These are phyloP conservation scores for Carpatolechia fugitivella DNA, from an alignment of 2,888 invertebrate genomes.

Conservation along the genomic window DNA sequence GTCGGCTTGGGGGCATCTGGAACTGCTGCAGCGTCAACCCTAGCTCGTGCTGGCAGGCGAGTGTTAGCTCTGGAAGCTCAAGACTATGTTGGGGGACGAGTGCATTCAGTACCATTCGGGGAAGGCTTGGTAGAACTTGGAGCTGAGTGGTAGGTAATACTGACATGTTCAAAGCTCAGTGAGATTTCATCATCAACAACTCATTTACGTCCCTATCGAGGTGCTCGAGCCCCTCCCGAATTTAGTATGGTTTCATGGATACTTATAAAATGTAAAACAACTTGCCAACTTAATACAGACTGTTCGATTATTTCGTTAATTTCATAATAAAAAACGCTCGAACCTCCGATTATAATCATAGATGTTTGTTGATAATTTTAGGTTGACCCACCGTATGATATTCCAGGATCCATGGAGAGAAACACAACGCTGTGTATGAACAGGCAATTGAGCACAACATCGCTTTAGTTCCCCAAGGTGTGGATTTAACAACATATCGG, in stretches of 20 bases:
- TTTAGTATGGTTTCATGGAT: too few species aligned
- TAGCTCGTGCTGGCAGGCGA: slow-evolving; percentile 45
- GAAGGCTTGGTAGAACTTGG: slow-evolving; percentile 61
- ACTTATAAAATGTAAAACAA: too few species aligned
- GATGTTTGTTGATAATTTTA: background rate
- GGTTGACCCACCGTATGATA: too few species aligned
- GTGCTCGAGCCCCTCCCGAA: background rate
- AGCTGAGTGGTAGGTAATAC: slow-evolving; percentile 57
- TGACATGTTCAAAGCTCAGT: background rate
- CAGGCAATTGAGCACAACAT: slow-evolving; percentile 30
- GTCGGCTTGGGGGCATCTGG: slow-evolving; percentile 59
- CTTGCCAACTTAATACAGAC: too few species aligned
- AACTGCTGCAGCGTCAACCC: slow-evolving; percentile 44
- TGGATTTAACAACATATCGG: slow-evolving; percentile 15
- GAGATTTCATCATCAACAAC: too few species aligned
- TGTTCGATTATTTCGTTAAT: background rate
- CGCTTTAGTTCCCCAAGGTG: slow-evolving; percentile 26
- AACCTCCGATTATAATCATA: too few species aligned
- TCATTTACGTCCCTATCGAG: too few species aligned
- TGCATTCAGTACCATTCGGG: slow-evolving; percentile 52
- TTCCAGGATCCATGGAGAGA: slow-evolving; percentile 40
- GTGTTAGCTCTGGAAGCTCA: slow-evolving; percentile 60
- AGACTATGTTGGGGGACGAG: slow-evolving; percentile 55
- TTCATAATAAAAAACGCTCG: background rate
- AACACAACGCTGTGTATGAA: slow-evolving; percentile 32